Conservation (phyloP, 2,888 invertebrate genomes). For the Allacma fusca region DNA sequence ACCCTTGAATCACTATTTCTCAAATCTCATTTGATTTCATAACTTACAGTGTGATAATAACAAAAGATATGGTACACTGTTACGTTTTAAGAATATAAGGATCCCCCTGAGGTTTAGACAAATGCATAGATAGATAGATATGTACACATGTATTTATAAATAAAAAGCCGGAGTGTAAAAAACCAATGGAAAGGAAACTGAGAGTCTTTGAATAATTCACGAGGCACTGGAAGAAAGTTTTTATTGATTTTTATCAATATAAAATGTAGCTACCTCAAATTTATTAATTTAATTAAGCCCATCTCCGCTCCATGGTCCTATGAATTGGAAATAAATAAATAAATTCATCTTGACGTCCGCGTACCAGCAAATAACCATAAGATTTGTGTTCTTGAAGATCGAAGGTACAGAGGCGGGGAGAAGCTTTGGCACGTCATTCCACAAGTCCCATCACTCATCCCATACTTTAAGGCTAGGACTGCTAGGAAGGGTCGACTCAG, state of each 20-base stretch:
- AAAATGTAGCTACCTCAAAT: background rate
- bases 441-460: constrained; percentile 18
- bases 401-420: constrained; percentile 24
- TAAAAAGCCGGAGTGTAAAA: no score
- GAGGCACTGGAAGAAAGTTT: background rate
- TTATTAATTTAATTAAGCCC: background rate
- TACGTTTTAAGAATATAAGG: no score
- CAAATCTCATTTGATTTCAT: no score
- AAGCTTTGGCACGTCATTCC: constrained; percentile 21
- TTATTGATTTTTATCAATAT: background rate
- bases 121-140: no score
- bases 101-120: no score
- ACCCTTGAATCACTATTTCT: no score
- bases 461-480: constrained; percentile 4
- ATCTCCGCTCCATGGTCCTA: background rate
- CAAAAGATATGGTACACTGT: no score
- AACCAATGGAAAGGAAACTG: background rate
- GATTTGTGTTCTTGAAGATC: constrained; percentile 14
- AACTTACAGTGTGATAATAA: no score
- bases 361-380: background rate
- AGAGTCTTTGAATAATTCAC: background rate
- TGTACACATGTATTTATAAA: no score
- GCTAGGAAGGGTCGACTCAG: background rate
- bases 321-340: background rate
- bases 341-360: background rate